Base-by-base conservation (phyloP, 2,888 invertebrate species). In the Brenthis daphne region DNA sequence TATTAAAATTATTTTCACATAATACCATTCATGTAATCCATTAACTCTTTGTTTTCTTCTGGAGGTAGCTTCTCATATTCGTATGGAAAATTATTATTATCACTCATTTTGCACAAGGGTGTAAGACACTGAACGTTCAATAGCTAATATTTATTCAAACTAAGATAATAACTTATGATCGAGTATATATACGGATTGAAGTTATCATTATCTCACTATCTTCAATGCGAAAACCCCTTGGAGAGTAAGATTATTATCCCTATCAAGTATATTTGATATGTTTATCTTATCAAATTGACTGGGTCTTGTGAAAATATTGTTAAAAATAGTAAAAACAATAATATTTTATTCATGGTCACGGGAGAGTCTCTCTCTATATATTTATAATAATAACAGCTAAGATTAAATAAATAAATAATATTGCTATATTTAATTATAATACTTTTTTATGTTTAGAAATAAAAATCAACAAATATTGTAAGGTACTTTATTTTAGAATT, bases 51-150 rank as follows among this genome's bases (percentile, higher is more conserved):
- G 48, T 20, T 65, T 66, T 68, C 58, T 5, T 72, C 55, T 50
- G 24, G 50, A 53, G 43, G 20, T 48, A 66, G 48, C 48, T 54
- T 29, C 48, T 61, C 57, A 51, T 60, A 51, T 54, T 63, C 57
- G 24, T 47, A 69, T 33, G 69, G 69, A 47, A 63, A 69, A 57
- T 66, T 48, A 53, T 66, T 61, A 33, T 51, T 61, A 11, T 61
- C 61, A 61, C 61, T 1, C 51, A 61, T 61, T 51, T 61, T 53
- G 29, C 8, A 24, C 8, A 24, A 24, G 2, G 3, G 24, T 24
- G 24, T 24, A 24, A 3, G 24, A 24, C 60, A 24, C 48, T 60
- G 24, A 24, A 24, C 24, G 24, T 24, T 24, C 24, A 24, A 24
- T 24, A 24, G 24, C 24, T 50, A 29, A 29, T 20, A 12, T 3